These are phyloP conservation scores for Argya squamiceps DNA, from an alignment of 2,797 vertebrate genomes.

Conservation along the genomic window DNA sequence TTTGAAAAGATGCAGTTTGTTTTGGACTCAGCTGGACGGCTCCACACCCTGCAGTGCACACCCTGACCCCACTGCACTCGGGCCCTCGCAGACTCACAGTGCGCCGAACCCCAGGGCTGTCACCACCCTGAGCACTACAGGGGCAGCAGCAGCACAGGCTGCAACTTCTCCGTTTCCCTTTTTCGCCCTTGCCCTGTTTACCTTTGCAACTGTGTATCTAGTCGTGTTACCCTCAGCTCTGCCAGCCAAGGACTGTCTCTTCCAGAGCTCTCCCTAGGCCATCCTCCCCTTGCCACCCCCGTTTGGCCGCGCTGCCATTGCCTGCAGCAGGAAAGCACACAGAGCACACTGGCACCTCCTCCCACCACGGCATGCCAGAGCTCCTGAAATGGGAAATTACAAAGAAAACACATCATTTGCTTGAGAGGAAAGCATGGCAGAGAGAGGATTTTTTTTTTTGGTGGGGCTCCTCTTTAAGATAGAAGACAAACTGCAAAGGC, in stretches of 20 bases:
- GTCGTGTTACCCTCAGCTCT: background rate
- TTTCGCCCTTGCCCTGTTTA: rapidly evolving
- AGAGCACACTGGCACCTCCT: rapidly evolving
- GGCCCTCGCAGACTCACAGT: rapidly evolving
- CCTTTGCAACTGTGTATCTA: background rate
- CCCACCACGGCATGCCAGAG: rapidly evolving
- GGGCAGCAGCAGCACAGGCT: background rate
- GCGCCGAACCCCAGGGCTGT: rapidly evolving
- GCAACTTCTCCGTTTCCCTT: rapidly evolving
- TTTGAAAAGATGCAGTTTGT: background rate
- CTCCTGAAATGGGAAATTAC: background rate
- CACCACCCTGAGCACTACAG: rapidly evolving
- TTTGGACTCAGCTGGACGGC: background rate
- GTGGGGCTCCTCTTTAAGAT: background rate
- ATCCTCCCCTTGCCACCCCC: rapidly evolving
- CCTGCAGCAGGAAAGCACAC: background rate
- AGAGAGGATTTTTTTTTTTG: background rate
- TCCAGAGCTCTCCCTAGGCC: background rate
- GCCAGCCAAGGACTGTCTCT: background rate
- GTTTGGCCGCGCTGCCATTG: rapidly evolving
- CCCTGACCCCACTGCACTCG: rapidly evolving
- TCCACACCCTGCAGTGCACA: rapidly evolving
- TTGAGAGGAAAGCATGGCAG: background rate
- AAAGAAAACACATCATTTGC: background rate
- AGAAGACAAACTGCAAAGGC: background rate